Evolutionary conservation across 64 coral and sea anemone species (phyloP), one percentile per base, ranked within the genome.

Genomic region (Hydrozoanthus tunicans): DNA sequence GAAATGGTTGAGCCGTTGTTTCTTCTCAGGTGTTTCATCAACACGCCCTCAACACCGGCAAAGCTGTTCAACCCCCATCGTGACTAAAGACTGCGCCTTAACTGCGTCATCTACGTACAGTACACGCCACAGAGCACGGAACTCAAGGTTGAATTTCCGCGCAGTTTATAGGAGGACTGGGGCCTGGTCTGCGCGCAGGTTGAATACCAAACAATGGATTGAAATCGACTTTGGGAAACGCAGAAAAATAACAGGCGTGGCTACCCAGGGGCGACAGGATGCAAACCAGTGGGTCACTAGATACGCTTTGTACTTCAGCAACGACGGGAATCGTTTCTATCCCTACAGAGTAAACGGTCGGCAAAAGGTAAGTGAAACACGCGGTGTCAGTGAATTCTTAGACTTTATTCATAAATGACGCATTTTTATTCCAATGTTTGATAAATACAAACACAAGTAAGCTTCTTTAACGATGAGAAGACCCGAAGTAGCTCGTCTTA

Each of bases 191-290:
- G 57, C 79, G 7, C 79, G 56, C 17, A 61, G 58, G 57, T 24
- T 60, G 53, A 25, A 81, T 58, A 23, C 10, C 20, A 81, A 6
- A 8, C 79, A 81, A 8, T 81, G 79, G 79, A 62, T 81, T 59
- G 56, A 81, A 61, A 58, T 81, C 3, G 57, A 81, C 20, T 61
- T 81, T 25, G 79, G 79, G 10, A 27, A 1, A 27, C 79, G 58
- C 11, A 53, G 6, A 55, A 81, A 59, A 59, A 59, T 81, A 61
- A 61, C 79, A 59, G 79, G 15, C 79, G n/a, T 81, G 10, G 79
- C 79, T 59, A 81, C 79, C 15, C 79, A 81, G 58, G 79, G 79
- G 4, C 79, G 79, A 8, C 56, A 81, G 58, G 79, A 81, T 14
- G 23, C 8, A 3, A 27, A 20, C 11, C 54, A 81, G 56, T 81